Evolutionary conservation across 2,888 invertebrate genomes (phyloP).

Genomic region (Rhagium mordax): DNA sequence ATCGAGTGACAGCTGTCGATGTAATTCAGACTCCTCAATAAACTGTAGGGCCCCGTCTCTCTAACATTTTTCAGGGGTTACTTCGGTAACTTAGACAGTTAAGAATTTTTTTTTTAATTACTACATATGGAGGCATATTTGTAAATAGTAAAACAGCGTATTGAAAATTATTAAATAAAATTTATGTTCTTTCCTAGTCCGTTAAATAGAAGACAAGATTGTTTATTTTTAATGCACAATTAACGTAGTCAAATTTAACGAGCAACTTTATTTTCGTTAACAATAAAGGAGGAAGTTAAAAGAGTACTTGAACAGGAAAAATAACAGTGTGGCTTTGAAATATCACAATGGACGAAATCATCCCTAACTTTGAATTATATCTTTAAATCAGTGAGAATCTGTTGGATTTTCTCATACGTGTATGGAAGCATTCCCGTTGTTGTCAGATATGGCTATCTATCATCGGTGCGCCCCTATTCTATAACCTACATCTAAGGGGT

Average conservation of each 20-base stretch:
- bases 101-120: too few relatives aligned
- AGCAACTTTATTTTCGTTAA: slow-evolving; percentile 17
- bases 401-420: slow-evolving; percentile 29
- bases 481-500: slow-evolving; percentile 47
- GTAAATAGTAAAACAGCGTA: too few relatives aligned
- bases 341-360: slow-evolving; percentile 21
- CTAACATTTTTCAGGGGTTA: too few relatives aligned
- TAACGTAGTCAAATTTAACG: slow-evolving; percentile 5
- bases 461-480: slow-evolving; percentile 57
- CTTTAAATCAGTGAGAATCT: slow-evolving; percentile 35
- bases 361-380: slow-evolving; percentile 30
- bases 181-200: not conserved
- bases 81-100: too few relatives aligned
- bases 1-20: too few relatives aligned
- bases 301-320: slow-evolving; percentile 25
- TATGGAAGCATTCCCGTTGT: slow-evolving; percentile 29
- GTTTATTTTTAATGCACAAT: slow-evolving; percentile 12
- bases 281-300: slow-evolving; percentile 22
- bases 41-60: too few relatives aligned
- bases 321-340: slow-evolving; percentile 1
- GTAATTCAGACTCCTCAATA: too few relatives aligned
- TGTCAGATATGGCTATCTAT: slow-evolving; percentile 57
- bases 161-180: too few relatives aligned
- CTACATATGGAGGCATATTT: too few relatives aligned
- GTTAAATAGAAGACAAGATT: slow-evolving; percentile 3